A percentile compares a stretch with the other conserved stretches of the same genome.
phyloP scores from a whole-genome alignment of 2,113 vertebrate genomes.

The Fregata magnificens region DNA sequence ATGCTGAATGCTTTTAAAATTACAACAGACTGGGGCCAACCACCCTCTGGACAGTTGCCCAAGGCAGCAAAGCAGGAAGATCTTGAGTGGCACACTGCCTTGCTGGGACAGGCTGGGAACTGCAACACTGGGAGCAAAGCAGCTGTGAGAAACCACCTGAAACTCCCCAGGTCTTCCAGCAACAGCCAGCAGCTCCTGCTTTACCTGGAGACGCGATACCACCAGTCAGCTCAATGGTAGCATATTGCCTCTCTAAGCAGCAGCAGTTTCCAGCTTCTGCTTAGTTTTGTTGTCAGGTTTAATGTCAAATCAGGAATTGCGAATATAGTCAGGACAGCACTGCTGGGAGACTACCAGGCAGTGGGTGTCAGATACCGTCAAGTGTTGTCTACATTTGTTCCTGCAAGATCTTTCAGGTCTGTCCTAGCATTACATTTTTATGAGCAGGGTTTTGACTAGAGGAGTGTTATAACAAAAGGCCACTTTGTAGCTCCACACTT shows the following conservation, averaged over 20 bases:
- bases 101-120: background rate
- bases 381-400: background rate
- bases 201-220: background rate
- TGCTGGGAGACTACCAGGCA: background rate
- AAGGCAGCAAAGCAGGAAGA: background rate
- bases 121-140: background rate
- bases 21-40: background rate
- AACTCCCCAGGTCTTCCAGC: background rate
- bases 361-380: background rate
- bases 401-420: background rate
- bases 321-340: background rate
- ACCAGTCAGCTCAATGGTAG: background rate
- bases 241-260: background rate
- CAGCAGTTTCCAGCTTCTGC: background rate
- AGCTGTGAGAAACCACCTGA: background rate
- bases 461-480: background rate
- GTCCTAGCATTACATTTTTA: background rate
- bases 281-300: background rate
- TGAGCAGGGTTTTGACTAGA: background rate
- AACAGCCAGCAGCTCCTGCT: background rate
- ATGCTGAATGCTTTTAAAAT: background rate
- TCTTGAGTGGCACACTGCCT: background rate
- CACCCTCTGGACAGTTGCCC: background rate
- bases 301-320: background rate
- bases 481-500: background rate